Evolutionary conservation across 2,797 vertebrate genomes (phyloP).

Genomic region (Rhinella marina): DNA sequence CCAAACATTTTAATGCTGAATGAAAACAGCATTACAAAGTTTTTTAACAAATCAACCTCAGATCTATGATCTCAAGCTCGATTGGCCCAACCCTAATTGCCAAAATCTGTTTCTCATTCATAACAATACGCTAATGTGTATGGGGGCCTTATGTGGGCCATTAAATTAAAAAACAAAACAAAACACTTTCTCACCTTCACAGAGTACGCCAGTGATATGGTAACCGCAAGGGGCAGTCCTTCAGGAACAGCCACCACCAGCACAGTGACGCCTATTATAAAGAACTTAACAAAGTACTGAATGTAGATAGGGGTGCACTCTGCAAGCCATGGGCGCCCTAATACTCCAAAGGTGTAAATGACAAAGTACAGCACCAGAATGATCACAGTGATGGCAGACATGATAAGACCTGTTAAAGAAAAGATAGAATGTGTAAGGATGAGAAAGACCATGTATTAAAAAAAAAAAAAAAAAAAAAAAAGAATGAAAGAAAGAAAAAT

Average conservation of each 20-base stretch:
- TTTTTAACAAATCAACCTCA: too few relatives aligned
- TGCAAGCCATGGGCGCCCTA: constrained; percentile 79
- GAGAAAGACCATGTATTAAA: not conserved
- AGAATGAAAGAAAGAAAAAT: too few relatives aligned
- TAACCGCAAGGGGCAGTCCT: constrained; percentile 93
- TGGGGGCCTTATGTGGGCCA: too few relatives aligned
- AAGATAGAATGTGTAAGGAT: not conserved
- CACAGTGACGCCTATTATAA: constrained; percentile 96
- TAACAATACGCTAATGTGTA: too few relatives aligned
- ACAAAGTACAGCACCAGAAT: constrained; percentile 95
- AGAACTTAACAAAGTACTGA: constrained; percentile 98
- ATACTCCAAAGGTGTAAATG: constrained; percentile 87
- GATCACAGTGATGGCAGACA: constrained; percentile 93
- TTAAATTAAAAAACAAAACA: not conserved
- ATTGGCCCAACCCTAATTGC: too few relatives aligned
- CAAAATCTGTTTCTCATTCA: too few relatives aligned
- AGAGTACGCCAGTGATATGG: constrained; percentile 95
- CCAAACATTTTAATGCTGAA: too few relatives aligned
- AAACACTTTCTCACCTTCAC: constrained; percentile 84
- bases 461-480: not conserved
- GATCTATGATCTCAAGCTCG: too few relatives aligned
- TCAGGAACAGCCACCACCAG: constrained; percentile 96
- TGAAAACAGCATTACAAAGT: too few relatives aligned
- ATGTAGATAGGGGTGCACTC: constrained; percentile 96
- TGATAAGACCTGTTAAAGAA: constrained; percentile 85